These are phyloP conservation scores for Rhincodon typus DNA, from an alignment of 2,797 vertebrate genomes.

Conservation along the genomic window DNA sequence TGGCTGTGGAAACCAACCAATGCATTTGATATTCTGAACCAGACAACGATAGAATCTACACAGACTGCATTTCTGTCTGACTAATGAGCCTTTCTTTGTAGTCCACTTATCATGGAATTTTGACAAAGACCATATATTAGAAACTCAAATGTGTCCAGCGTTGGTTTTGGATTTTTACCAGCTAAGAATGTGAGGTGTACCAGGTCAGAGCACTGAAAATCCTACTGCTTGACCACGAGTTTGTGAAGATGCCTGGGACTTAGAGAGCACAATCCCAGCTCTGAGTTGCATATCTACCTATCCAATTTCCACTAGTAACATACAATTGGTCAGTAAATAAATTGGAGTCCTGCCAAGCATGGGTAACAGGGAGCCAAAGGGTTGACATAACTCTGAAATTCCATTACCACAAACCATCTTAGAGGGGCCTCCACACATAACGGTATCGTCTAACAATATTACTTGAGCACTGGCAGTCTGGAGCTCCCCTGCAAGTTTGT, in stretches of 20 bases:
- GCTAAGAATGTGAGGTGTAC: background rate
- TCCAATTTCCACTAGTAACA: background rate
- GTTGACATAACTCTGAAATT: background rate
- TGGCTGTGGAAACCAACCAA: background rate
- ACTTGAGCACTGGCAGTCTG: too few relatives aligned
- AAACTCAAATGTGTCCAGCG: background rate
- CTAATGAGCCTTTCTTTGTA: background rate
- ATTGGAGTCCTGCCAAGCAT: background rate
- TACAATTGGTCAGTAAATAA: background rate
- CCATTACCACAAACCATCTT: background rate
- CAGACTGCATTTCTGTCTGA: background rate
- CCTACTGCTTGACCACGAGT: background rate
- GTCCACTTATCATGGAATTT: background rate
- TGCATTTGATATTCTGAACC: background rate
- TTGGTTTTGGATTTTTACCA: background rate
- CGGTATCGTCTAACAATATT: background rate
- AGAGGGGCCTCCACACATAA: background rate
- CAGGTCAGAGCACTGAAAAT: background rate
- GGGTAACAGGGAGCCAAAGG: background rate
- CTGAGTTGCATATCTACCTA: background rate
- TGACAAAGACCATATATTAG: background rate
- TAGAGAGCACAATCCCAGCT: background rate
- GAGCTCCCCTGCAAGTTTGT: too few relatives aligned
- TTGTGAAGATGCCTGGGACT: background rate
- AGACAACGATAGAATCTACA: background rate